These are phyloP conservation scores for Drosophila equinoxialis DNA, from an alignment of 1,140 invertebrate species.

Conservation along the genomic window DNA sequence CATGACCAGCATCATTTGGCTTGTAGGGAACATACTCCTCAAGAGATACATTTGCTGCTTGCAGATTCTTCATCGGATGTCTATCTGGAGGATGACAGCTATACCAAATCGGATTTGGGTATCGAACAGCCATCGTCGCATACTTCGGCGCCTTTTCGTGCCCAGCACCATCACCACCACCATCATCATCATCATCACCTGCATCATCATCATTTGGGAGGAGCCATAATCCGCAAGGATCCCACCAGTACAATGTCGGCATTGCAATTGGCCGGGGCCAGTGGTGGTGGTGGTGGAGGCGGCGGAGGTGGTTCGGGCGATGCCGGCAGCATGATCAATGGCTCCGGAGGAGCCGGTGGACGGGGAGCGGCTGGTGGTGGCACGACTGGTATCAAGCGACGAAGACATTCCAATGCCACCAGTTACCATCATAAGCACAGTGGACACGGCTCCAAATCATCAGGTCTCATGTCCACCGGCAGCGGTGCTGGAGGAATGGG, in stretches of 20 bases:
- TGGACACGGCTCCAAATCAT: conserved; percentile 47
- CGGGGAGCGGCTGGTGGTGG: conserved; percentile 21
- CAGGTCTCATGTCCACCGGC: conserved; percentile 30
- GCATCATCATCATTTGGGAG: conserved; percentile 51
- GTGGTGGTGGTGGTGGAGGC: conserved; percentile 6
- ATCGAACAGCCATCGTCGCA: conserved; percentile 71
- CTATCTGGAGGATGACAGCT: conserved; percentile 79
- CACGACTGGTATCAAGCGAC: conserved; percentile 71
- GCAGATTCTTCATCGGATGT: conserved; percentile 79
- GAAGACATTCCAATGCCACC: conserved; percentile 87
- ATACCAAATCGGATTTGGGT: conserved; percentile 80
- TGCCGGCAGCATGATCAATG: neutral
- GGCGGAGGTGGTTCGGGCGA: conserved; percentile 1
- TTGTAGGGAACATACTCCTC: neutral
- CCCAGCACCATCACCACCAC: conserved; percentile 63
- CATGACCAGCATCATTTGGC: neutral
- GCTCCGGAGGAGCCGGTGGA: neutral
- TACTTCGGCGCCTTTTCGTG: conserved; percentile 46
- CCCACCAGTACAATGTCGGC: conserved; percentile 86
- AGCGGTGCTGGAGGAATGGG: conserved; percentile 15
- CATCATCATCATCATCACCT: conserved; percentile 60
- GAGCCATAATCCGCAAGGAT: conserved; percentile 84
- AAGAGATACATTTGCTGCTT: neutral
- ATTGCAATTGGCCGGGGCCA: conserved; percentile 84
- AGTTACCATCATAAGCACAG: conserved; percentile 63